These are phyloP conservation scores for Catamblyrhynchus diadema DNA, from an alignment of 2,797 vertebrate species.

Conservation along the genomic window DNA sequence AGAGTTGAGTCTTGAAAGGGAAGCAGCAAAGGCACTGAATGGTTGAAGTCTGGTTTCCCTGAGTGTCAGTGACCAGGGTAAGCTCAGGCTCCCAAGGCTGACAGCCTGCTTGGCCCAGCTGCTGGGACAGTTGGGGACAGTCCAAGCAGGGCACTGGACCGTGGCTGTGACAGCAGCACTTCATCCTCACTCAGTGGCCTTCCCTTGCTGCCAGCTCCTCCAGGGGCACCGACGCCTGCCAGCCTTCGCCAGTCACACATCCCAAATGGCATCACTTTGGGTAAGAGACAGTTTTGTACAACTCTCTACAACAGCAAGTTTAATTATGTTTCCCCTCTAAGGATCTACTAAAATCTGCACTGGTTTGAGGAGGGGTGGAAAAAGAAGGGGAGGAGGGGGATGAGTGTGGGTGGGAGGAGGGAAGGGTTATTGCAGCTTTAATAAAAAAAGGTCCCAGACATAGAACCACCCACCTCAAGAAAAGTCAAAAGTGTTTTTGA, in stretches of 20 bases:
- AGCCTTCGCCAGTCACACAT: neutral
- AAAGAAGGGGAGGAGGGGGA: rapidly evolving
- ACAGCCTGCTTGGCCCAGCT: neutral
- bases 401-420: neutral
- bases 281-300: neutral
- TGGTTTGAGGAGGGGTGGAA: neutral
- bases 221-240: neutral
- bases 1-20: neutral
- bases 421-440: neutral
- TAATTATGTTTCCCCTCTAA: neutral
- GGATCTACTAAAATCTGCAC: neutral
- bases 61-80: neutral
- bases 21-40: neutral
- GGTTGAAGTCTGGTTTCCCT: neutral
- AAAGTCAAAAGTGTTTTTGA: neutral
- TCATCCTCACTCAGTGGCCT: neutral
- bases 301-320: neutral
- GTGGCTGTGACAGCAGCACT: neutral
- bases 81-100: neutral
- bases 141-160: slow-evolving; percentile 20
- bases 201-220: neutral
- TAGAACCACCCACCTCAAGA: neutral
- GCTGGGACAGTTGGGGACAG: neutral
- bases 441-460: neutral
- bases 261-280: rapidly evolving